These are phyloP conservation scores for Serilophus lunatus DNA, from an alignment of 2,113 vertebrate genomes.

Conservation along the genomic window DNA sequence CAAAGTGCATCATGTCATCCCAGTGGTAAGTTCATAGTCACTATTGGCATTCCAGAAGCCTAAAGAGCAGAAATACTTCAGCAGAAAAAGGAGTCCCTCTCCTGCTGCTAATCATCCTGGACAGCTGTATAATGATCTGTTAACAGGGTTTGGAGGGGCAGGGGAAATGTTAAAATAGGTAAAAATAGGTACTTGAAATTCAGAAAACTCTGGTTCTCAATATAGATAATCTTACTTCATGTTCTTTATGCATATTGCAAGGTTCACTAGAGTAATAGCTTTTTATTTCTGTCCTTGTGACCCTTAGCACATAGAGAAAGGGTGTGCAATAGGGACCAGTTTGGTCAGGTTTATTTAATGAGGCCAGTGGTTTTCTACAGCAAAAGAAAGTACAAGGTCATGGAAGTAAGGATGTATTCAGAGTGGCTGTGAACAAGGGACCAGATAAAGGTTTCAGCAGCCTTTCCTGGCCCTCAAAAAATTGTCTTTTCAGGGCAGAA, in stretches of 20 bases:
- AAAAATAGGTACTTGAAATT: not conserved
- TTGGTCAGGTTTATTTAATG: slow-evolving; percentile 19
- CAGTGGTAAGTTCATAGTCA: not conserved
- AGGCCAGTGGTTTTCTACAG: not conserved
- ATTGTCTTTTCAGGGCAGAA: not conserved
- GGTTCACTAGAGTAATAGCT: not conserved
- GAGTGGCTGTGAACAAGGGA: not conserved
- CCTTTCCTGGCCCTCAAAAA: not conserved
- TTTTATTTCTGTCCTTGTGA: slow-evolving; percentile 1
- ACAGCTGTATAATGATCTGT: rapidly evolving
- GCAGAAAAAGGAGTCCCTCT: not conserved
- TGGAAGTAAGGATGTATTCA: not conserved
- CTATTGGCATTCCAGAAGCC: not conserved
- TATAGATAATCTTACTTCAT: not conserved
- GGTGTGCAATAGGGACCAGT: not conserved
- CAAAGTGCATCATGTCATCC: not conserved
- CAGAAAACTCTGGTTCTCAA: not conserved
- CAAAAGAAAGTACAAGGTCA: not conserved
- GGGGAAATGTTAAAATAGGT: not conserved
- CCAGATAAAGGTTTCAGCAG: not conserved
- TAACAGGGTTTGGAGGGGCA: not conserved
- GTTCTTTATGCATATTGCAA: not conserved
- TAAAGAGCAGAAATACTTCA: not conserved
- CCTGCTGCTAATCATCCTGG: not conserved
- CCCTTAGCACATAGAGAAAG: not conserved